Percentiles rank a stretch among this genome's conserved stretches.
These are phyloP conservation scores for Amblyopsis rosae DNA, from an alignment of 2,113 vertebrate genomes.

Conservation along the genomic window DNA sequence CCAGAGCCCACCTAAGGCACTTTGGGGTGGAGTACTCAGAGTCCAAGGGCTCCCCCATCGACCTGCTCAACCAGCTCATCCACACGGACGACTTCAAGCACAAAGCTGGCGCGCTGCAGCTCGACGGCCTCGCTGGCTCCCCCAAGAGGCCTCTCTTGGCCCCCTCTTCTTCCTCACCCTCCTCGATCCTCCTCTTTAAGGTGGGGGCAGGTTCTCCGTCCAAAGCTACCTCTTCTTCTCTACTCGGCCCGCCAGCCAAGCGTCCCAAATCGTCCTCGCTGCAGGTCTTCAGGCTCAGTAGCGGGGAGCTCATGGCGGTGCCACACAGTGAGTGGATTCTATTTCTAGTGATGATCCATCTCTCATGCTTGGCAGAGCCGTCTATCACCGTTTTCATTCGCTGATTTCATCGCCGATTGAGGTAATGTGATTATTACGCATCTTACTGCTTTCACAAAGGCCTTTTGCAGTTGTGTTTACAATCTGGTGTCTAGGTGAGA, in stretches of 20 bases:
- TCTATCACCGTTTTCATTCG: too few species aligned
- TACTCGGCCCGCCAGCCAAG: slow-evolving; percentile 76
- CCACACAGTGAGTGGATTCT: slow-evolving; percentile 69
- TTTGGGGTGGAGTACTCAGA: slow-evolving; percentile 90
- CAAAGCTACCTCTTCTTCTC: slow-evolving; percentile 77
- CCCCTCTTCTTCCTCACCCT: slow-evolving; percentile 48
- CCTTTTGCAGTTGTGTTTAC: too few species aligned
- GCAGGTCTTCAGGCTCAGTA: slow-evolving; percentile 78
- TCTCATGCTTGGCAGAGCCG: too few species aligned
- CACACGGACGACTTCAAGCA: slow-evolving; percentile 87
- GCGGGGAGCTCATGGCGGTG: slow-evolving; percentile 75
- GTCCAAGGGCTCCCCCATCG: slow-evolving; percentile 90
- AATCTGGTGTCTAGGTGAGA: too few species aligned
- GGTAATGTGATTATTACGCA: too few species aligned
- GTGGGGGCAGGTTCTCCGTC: slow-evolving; percentile 56
- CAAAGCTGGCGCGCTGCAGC: slow-evolving; percentile 63
- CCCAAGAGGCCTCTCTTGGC: slow-evolving; percentile 64
- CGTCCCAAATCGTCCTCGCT: slow-evolving; percentile 80
- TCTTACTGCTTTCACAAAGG: too few species aligned
- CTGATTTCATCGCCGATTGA: too few species aligned
- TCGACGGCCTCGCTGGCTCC: slow-evolving; percentile 58
- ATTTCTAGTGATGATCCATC: background rate
- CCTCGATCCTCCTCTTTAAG: slow-evolving; percentile 73
- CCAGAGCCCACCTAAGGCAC: slow-evolving; percentile 90
- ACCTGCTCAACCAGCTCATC: slow-evolving; percentile 88